Percentiles rank a stretch among this genome's conserved stretches.
phyloP scores from a whole-genome alignment of 1,140 invertebrate species.

The Reticulitermes speratus region DNA sequence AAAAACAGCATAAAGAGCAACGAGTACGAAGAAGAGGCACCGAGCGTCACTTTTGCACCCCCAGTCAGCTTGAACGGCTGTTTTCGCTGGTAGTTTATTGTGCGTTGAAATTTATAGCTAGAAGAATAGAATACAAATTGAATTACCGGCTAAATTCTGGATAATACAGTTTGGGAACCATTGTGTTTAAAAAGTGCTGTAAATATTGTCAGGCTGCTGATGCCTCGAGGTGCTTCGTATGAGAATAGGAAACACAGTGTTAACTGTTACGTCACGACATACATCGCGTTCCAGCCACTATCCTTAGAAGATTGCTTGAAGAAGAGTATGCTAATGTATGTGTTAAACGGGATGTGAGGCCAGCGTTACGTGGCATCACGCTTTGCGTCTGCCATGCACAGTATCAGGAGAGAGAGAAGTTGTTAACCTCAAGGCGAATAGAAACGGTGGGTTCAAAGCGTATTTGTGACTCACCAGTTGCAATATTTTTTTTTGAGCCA shows the following conservation, averaged over 20 bases:
- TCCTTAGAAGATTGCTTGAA: background rate
- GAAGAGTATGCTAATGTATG: background rate
- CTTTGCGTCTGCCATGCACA: background rate
- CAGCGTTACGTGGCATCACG: background rate
- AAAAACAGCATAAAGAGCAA: too few relatives aligned
- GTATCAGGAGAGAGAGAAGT: background rate
- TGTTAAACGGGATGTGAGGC: background rate
- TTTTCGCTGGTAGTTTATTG: too few relatives aligned
- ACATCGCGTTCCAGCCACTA: background rate
- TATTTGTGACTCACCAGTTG: background rate
- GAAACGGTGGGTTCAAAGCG: background rate
- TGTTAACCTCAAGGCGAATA: background rate
- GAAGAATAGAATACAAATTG: too few relatives aligned
- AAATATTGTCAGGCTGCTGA: too few relatives aligned
- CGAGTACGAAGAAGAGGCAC: too few relatives aligned
- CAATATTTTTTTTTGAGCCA: background rate
- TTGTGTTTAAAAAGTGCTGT: too few relatives aligned
- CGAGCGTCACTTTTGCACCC: too few relatives aligned
- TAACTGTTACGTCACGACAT: background rate
- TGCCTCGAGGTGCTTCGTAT: too few relatives aligned
- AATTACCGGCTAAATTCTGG: too few relatives aligned
- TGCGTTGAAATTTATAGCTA: too few relatives aligned
- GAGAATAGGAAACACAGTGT: background rate
- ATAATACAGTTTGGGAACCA: too few relatives aligned
- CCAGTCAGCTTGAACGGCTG: too few relatives aligned